These are phyloP conservation scores for Aurelia sp. DNA, from an alignment of 30 jellyfish, hydroid and myxozoan species.

Conservation along the genomic window DNA sequence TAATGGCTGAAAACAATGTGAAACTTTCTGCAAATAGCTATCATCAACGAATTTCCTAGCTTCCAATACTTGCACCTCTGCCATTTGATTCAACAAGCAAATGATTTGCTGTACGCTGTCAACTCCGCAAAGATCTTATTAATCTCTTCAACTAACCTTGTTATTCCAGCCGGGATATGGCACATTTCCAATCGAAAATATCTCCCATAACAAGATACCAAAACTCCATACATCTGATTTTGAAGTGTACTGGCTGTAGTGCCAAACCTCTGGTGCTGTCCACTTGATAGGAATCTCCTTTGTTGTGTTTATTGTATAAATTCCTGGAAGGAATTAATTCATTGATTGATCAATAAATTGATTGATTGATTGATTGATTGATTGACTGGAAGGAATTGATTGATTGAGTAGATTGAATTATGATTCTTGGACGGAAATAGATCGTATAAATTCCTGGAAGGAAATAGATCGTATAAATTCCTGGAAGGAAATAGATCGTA, in stretches of 20 bases:
- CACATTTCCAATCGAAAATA: conserved; percentile 77
- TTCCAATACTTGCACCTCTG: no score
- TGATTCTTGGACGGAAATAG: no score
- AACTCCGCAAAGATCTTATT: no score
- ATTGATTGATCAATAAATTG: no score
- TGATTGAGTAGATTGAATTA: no score
- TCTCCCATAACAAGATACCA: conserved; percentile 90
- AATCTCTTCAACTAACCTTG: conserved; percentile 38
- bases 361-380: no score
- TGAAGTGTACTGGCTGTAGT: conserved; percentile 61
- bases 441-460: conserved; percentile 78
- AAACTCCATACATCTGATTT: conserved; percentile 96
- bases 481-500: conserved; percentile 68
- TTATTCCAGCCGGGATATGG: conserved; percentile 97
- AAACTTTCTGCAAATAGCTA: no score
- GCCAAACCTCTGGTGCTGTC: conserved; percentile 98
- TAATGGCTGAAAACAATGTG: no score
- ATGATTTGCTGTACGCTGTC: no score
- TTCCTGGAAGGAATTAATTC: conserved; percentile 57
- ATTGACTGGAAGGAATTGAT: no score
- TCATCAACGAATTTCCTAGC: no score
- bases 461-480: conserved; percentile 78
- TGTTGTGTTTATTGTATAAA: conserved; percentile 79
- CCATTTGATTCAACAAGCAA: no score
- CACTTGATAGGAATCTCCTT: conserved; percentile 92